Conservation (phyloP, 1,140 invertebrate species). For the Nymphalis io region DNA sequence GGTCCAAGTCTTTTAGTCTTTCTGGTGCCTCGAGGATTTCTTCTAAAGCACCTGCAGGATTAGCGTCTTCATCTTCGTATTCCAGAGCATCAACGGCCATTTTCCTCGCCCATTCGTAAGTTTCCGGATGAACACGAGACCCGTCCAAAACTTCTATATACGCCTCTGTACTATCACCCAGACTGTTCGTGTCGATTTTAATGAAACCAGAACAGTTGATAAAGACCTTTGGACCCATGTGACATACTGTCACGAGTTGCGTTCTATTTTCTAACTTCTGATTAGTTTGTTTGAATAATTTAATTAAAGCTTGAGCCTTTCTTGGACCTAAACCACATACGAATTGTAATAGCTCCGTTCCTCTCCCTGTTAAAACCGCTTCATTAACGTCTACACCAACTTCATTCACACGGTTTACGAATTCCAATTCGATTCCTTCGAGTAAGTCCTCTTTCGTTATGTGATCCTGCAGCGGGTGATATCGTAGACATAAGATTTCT, state of each 20-base stretch:
- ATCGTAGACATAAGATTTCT: slow-evolving; percentile 96
- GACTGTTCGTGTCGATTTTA: slow-evolving; percentile 97
- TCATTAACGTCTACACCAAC: slow-evolving; percentile 99
- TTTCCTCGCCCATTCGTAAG: slow-evolving; percentile 99
- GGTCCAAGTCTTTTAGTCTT: slow-evolving; percentile 96
- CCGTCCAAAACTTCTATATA: slow-evolving; percentile 98
- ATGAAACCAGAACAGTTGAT: slow-evolving; percentile 99
- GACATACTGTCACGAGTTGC: slow-evolving; percentile 96
- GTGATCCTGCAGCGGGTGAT: slow-evolving; percentile 94
- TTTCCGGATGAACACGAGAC: slow-evolving; percentile 98
- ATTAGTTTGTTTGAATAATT: slow-evolving; percentile 96
- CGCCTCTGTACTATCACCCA: slow-evolving; percentile 96
- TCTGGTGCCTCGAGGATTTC: slow-evolving; percentile 98
- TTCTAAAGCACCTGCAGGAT: slow-evolving; percentile 97
- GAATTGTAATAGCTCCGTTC: slow-evolving; percentile 96
- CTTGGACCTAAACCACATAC: slow-evolving; percentile 97
- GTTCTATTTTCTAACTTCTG: slow-evolving; percentile 96
- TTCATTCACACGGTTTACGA: slow-evolving; percentile 97
- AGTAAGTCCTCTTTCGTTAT: slow-evolving; percentile 92
- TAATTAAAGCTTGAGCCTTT: slow-evolving; percentile 95
- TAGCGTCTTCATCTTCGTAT: slow-evolving; percentile 97
- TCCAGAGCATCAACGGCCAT: slow-evolving; percentile 99
- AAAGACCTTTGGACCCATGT: slow-evolving; percentile 99
- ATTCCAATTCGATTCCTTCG: slow-evolving; percentile 93
- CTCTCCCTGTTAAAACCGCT: slow-evolving; percentile 93